A percentile compares a stretch with the other conserved stretches of the same genome.
Conservation (phyloP, 2,113 vertebrate genomes). For the Ovis canadensis region DNA sequence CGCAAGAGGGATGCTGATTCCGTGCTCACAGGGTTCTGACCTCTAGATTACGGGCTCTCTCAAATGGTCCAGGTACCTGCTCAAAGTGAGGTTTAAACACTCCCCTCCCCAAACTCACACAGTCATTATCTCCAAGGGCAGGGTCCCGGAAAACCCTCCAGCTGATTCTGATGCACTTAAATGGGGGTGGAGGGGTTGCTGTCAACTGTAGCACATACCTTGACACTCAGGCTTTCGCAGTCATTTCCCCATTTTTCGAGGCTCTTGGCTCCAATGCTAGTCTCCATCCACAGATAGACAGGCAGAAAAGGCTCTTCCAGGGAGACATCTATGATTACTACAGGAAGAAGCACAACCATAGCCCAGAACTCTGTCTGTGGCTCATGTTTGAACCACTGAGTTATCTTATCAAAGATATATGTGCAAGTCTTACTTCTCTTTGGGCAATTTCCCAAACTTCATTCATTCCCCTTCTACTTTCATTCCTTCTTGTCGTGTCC, state of each 20-base stretch:
- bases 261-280: background rate
- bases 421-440: background rate
- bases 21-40: background rate
- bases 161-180: background rate
- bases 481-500: background rate
- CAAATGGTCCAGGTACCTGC: background rate
- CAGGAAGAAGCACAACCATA: background rate
- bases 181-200: accelerated
- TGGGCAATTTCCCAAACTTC: background rate
- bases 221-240: background rate
- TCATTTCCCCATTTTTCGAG: background rate
- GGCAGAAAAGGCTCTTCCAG: background rate
- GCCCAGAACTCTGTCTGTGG: background rate
- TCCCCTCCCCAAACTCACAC: background rate
- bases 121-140: background rate
- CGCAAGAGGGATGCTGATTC: background rate
- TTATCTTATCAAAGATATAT: background rate
- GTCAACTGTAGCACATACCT: background rate
- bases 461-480: background rate
- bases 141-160: background rate
- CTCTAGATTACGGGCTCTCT: background rate
- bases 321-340: background rate
- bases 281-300: background rate
- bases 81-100: background rate
- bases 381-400: background rate